phyloP scores from a whole-genome alignment of 2,113 vertebrate genomes.

The Copsychus sechellarum region DNA sequence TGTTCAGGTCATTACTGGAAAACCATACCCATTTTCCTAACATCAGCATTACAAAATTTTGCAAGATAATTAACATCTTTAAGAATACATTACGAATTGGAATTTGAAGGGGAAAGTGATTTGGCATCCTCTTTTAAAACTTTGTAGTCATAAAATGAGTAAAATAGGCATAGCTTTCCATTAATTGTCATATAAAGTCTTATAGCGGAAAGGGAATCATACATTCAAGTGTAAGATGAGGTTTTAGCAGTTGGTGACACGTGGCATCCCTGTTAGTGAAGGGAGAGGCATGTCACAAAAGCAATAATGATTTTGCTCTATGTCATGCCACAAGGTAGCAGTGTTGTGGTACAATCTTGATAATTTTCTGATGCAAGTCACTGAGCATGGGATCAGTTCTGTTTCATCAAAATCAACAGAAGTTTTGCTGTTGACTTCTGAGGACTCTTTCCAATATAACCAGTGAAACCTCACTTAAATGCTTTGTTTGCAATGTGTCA shows the following conservation, averaged over 20 bases:
- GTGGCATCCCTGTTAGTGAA: neutral
- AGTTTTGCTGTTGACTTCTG: neutral
- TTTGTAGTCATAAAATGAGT: neutral
- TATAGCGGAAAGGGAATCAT: neutral
- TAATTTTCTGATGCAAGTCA: constrained; percentile 11
- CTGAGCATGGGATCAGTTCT: neutral
- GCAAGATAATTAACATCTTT: neutral
- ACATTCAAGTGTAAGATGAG: neutral
- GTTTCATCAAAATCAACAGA: neutral
- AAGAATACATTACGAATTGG: neutral
- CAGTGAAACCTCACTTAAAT: neutral
- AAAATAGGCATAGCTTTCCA: neutral
- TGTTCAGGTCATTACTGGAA: constrained; percentile 52
- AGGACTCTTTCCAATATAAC: neutral
- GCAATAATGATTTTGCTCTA: neutral
- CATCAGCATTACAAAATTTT: constrained; percentile 4
- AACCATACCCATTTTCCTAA: neutral
- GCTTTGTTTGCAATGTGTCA: neutral
- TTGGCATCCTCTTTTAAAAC: neutral
- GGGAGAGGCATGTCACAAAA: neutral
- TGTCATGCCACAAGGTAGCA: constrained; percentile 60
- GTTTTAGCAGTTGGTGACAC: neutral
- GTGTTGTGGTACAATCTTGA: constrained; percentile 45
- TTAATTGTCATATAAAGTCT: neutral
- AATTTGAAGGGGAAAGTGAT: neutral